Base-by-base conservation (phyloP, 2,113 vertebrate species). In the Hemiscyllium ocellatum region DNA sequence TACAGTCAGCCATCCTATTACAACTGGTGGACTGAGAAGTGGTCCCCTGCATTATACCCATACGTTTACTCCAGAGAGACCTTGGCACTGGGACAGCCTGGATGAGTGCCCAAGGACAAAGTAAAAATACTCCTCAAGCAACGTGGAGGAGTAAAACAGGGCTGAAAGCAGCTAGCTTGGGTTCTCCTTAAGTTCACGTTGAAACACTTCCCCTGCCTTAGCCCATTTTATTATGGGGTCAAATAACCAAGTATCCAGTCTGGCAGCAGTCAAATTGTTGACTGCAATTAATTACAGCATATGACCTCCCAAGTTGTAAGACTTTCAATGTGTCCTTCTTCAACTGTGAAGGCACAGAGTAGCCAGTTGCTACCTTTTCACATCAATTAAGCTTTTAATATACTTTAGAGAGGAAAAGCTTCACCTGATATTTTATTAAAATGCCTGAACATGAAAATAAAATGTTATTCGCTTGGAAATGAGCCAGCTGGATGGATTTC, bases 151-250 rank as follows among this genome's bases (percentile, higher is more conserved):
- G 33, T 65, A 33, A 65, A 56, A 33, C 87, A 33, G 13, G 29
- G 56, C 3, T 91, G 56, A 13, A 91, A 91, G 17, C 56, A 65
- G 56, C 87, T 19, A 65, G 87, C 29, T n/a, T 89, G 86, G 47
- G 86, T 50, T 89, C 86, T 89, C 47, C 50, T 13, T 89, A 89
- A 89, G 86, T 89, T 89, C 86, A 56, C 56, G 26, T 29, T 89
- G 86, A 89, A 89, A 89, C 56, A 89, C 50, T 89, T 89, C 86
- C 86, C 50, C 24, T 56, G 86, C 50, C 86, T 29, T 50, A 89
- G 86, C 50, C 50, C 47, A 89, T 89, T 89, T 89, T 89, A 89
- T 89, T 89, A 56, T 52, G 47, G 26, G 85, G 86, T 89, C 86
- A 89, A 89, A 89, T 89, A 24, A 89, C 52, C 86, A 89, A 50